Evolutionary conservation across 2,797 vertebrate genomes (phyloP).

Genomic region (Lithobates pipiens): DNA sequence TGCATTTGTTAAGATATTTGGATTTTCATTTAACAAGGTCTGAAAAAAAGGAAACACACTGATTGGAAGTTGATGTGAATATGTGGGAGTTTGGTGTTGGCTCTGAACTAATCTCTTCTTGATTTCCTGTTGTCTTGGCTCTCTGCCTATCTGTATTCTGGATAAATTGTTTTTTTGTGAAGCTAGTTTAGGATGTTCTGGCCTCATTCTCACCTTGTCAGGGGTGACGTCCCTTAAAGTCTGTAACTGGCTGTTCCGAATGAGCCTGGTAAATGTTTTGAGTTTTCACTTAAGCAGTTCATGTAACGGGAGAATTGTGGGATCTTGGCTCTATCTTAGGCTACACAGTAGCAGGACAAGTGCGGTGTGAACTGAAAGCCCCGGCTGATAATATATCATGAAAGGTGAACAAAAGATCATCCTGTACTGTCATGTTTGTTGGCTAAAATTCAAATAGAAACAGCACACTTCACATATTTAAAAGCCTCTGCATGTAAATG

Average conservation of each 20-base stretch:
- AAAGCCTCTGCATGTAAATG: too few species aligned
- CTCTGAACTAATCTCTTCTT: conserved; percentile 6
- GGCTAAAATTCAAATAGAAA: too few species aligned
- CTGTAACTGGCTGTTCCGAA: conserved; percentile 21
- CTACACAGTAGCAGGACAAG: background rate
- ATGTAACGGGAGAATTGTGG: conserved; percentile 9
- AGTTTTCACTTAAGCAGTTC: background rate
- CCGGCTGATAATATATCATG: conserved; percentile 8
- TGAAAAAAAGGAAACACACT: background rate
- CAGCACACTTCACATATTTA: too few species aligned
- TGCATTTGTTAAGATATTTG: background rate
- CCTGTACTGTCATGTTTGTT: background rate
- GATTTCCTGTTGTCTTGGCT: background rate
- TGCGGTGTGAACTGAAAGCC: background rate
- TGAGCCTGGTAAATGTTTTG: background rate
- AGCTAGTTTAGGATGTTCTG: conserved; percentile 29
- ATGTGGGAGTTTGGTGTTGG: background rate
- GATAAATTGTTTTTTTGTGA: conserved; percentile 13
- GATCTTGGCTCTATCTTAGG: background rate
- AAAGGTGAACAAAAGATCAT: background rate
- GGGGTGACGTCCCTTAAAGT: background rate
- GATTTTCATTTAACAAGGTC: background rate
- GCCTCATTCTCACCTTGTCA: conserved; percentile 33
- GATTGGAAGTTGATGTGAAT: background rate
- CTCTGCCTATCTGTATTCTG: background rate